Evolutionary conservation across 2,113 vertebrate species (phyloP).

Genomic region (Sceloporus tristichus): DNA sequence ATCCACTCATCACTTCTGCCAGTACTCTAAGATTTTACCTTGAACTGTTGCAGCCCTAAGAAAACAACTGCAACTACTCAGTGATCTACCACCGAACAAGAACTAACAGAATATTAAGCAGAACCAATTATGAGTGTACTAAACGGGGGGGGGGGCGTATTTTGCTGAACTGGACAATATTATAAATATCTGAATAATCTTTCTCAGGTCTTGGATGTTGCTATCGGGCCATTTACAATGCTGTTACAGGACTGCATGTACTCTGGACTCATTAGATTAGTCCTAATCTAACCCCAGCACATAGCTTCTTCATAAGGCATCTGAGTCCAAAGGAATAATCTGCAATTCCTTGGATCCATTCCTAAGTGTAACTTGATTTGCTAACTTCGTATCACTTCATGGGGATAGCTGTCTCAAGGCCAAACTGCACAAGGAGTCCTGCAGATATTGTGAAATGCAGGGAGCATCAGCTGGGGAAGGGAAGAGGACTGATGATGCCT

Average conservation of each 20-base stretch:
- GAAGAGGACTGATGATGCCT: background rate
- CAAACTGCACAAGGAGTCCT: background rate
- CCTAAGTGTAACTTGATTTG: background rate
- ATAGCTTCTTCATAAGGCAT: background rate
- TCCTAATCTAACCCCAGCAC: background rate
- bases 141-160: background rate
- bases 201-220: background rate
- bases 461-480: background rate
- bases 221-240: background rate
- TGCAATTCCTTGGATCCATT: background rate
- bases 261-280: background rate
- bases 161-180: background rate
- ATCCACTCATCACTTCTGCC: background rate
- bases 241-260: background rate
- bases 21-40: background rate
- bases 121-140: background rate
- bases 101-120: background rate
- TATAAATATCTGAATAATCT: conserved; percentile 11
- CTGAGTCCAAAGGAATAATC: background rate
- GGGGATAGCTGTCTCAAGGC: background rate
- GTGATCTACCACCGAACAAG: background rate
- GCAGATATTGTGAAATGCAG: background rate
- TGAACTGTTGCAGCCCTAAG: background rate
- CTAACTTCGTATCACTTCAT: background rate
- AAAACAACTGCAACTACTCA: background rate